A percentile compares a stretch with the other conserved stretches of the same genome.
Conservation (phyloP, 2,797 vertebrate species). For the Alectoris magna region DNA sequence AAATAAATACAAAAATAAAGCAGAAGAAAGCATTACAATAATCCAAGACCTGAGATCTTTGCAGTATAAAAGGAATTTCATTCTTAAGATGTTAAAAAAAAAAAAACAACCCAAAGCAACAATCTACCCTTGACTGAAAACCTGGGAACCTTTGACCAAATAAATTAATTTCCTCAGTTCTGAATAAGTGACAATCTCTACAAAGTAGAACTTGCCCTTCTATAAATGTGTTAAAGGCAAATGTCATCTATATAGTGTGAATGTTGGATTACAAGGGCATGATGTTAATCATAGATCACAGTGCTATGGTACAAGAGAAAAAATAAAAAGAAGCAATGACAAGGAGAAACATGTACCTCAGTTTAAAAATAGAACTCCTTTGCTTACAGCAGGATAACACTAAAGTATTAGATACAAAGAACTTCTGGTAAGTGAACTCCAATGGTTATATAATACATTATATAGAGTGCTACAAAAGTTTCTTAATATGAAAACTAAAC, state of each 20-base stretch:
- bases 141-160: constrained; percentile 67
- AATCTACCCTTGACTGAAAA: constrained; percentile 46
- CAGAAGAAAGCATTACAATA: not conserved
- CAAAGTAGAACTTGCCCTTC: constrained; percentile 80
- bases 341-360: constrained; percentile 11
- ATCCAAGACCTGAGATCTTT: not conserved
- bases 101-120: no score
- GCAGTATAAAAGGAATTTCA: not conserved
- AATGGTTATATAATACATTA: not conserved
- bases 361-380: constrained; percentile 59
- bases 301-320: not conserved
- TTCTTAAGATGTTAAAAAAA: constrained; percentile 1
- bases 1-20: not conserved
- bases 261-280: constrained; percentile 71
- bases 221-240: constrained; percentile 79
- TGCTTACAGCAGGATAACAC: constrained; percentile 23
- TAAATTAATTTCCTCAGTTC: constrained; percentile 79
- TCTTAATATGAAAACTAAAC: not conserved
- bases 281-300: constrained; percentile 73
- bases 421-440: constrained; percentile 16
- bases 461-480: not conserved
- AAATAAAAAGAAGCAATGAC: constrained; percentile 45
- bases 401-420: constrained; percentile 49
- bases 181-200: constrained; percentile 78
- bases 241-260: constrained; percentile 67